A percentile compares a stretch with the other conserved stretches of the same genome.
These are phyloP conservation scores for Selene dorsalis DNA, from an alignment of 2,797 vertebrate species.

Conservation along the genomic window DNA sequence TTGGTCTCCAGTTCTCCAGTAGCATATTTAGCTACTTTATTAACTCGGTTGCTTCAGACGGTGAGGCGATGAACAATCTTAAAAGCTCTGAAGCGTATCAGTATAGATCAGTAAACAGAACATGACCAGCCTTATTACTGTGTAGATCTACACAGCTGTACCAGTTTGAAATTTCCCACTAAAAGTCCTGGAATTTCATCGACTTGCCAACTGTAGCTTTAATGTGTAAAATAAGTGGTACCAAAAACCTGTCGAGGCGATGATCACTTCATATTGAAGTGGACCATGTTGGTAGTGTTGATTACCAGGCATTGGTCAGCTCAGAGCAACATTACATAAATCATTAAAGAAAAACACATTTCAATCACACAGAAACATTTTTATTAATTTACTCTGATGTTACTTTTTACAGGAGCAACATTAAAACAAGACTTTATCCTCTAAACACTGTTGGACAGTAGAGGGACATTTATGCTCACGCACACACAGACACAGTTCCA, in stretches of 20 bases:
- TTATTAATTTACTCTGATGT: slow-evolving; percentile 60
- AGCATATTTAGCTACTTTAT: too few species aligned
- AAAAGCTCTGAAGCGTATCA: too few species aligned
- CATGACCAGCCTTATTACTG: too few species aligned
- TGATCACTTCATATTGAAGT: not conserved
- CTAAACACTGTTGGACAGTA: slow-evolving; percentile 34
- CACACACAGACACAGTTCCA: slow-evolving; percentile 48
- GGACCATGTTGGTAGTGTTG: not conserved
- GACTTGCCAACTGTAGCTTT: too few species aligned
- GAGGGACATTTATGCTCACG: slow-evolving; percentile 28
- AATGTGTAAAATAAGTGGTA: too few species aligned
- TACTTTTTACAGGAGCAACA: slow-evolving; percentile 72
- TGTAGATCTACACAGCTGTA: too few species aligned
- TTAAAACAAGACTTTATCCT: slow-evolving; percentile 47
- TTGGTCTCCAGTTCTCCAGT: too few species aligned
- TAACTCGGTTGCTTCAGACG: too few species aligned
- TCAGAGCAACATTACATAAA: not conserved
- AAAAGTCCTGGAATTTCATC: too few species aligned
- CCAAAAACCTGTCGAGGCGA: not conserved
- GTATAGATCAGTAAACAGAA: too few species aligned
- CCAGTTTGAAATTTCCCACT: too few species aligned
- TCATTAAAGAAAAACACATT: slow-evolving; percentile 7
- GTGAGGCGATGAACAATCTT: too few species aligned
- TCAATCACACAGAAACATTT: slow-evolving; percentile 68
- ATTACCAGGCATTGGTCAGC: not conserved